Evolutionary conservation across 2,888 invertebrate genomes (phyloP), one percentile per base, ranked within the genome.

Genomic region (Ligdia adustata): DNA sequence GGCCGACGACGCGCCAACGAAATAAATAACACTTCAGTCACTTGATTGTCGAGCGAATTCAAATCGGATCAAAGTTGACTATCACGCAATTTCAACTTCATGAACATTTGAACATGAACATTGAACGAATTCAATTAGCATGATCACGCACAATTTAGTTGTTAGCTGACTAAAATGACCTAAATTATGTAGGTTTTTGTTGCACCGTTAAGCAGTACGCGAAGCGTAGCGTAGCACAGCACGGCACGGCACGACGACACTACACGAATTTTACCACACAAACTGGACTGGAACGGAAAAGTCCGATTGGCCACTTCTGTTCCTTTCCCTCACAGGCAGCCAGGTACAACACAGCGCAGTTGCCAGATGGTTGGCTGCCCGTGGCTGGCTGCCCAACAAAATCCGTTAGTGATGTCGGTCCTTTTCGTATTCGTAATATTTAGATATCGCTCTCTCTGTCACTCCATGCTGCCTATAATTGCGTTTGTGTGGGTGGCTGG

Each of bases 371-470:
- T 74, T 70, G 66, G 69, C 68, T 82, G 81, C 82, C 82, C 82
- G 79, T 80, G 80, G 79, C 75, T 76, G 75, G 69, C 73, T 76
- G 77, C 72, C 77, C 75, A 71, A 79, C 76, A 66, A 64, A 66
- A 67, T 64, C 62, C 63, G 65, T 62, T 57, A 55, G 43, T 18
- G 9, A 57, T 42, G 43, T 38, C 61, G 62, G 35, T 82, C 82
- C 69, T 70, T 66, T 46, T 86, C 71, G 46, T 53, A 54, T 82
- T 38, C 32, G 22, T 15, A 4, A 13, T 27, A 48, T 55, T 4
- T 64, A 3, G 46, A 53, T 62, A 62, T 61, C 49, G 75, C 61
- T 46, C 31, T 58, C 7, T 64, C 60, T 62, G 53, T 76, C 64
- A 35, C 63, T 57, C 29, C 34, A 44, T 31, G 26, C 24, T 24